Evolutionary conservation across 2,888 invertebrate species (phyloP), one percentile per base, ranked within the genome.

Genomic region (Hymenopus coronatus): DNA sequence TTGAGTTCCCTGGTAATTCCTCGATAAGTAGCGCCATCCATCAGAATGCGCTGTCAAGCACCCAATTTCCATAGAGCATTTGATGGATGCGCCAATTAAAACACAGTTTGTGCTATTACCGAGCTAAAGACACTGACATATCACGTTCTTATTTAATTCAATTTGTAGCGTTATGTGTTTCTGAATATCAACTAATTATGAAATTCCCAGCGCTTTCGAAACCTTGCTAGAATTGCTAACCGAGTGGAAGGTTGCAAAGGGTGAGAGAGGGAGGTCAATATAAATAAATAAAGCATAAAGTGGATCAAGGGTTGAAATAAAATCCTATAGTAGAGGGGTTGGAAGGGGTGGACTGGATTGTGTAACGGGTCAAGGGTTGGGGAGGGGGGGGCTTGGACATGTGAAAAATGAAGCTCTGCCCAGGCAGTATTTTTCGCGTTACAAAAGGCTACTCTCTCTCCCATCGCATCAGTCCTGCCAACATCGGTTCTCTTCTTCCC

Each of bases 321-420:
- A 88, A 88, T 84, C 85, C 88, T 27, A 83, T 84, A 54, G 83
- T 82, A 27, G 82, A 40, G 82, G 82, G 28, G 85, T 25, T 81
- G 81, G 46, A 27, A 27, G 28, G 27, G 84, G 9, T 70, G 70
- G 40, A 6, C 9, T 25, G 86, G 70, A 28, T 82, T 40, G 81
- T 81, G 46, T 81, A 83, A 86, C 83, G 83, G 88, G 28, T 28
- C 9, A 20, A 28, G 83, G 27, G 83, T 20, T 83, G 83, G 28
- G 83, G 54, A 40, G 70, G 27, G 87, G 27, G 88, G 40, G 85
- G 15, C 33, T 54, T 46, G 82, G 86, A 40, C 88, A 86, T 85
- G 88, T 89, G 40, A 89, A 89, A 89, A 89, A 89, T 87, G 86
- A 83, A 86, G 89, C 89, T 54, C 87, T n/a, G 81, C 84, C 84